Evolutionary conservation across 2,888 invertebrate genomes (phyloP).

Genomic region (Resseliella maxima): DNA sequence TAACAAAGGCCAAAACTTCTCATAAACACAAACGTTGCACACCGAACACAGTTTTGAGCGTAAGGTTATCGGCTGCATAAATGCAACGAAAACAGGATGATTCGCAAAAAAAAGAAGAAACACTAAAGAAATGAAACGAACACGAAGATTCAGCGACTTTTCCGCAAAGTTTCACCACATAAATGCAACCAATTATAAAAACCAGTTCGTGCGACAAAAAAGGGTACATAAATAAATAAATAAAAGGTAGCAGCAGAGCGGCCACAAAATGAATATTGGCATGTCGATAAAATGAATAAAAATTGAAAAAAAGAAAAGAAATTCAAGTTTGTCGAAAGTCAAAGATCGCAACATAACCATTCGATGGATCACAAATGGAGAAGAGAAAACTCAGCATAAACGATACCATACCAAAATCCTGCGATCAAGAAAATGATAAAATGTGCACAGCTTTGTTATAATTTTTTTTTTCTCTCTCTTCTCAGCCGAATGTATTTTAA

Average conservation of each 20-base stretch:
- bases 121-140: background rate
- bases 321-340: background rate
- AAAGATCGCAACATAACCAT: background rate
- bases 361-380: constrained; percentile 24
- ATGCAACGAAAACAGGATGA: constrained; percentile 45
- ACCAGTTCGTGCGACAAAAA: constrained; percentile 56
- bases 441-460: constrained; percentile 46
- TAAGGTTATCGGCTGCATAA: constrained; percentile 48
- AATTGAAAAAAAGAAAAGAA: background rate
- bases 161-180: constrained; percentile 56
- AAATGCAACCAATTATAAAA: constrained; percentile 58
- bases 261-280: constrained; percentile 27
- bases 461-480: background rate
- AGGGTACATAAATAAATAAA: constrained; percentile 56
- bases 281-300: background rate
- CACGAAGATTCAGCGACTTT: constrained; percentile 39
- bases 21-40: constrained; percentile 1
- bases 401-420: constrained; percentile 31
- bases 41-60: background rate
- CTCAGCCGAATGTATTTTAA: constrained; percentile 12
- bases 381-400: background rate
- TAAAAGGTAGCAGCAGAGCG: constrained; percentile 53
- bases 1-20: constrained; percentile 54
- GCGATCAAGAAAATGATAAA: constrained; percentile 51
- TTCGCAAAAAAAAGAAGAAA: background rate